Percentiles rank a stretch among this genome's conserved stretches.
Conservation (phyloP, 2,888 invertebrate genomes). For the Chesias legatella region DNA sequence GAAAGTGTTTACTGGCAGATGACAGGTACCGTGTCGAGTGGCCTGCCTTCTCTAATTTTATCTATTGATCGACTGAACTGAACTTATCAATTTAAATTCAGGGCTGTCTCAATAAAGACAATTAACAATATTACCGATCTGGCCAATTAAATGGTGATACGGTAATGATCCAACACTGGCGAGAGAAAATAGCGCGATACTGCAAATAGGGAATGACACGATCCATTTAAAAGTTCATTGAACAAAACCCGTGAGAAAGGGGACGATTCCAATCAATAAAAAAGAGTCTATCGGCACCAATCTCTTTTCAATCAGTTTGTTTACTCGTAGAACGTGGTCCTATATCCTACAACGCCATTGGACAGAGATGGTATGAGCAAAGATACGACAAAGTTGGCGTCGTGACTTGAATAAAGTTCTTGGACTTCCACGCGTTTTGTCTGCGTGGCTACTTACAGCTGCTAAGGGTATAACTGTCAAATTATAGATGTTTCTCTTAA, state of each 20-base stretch:
- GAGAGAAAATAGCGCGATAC: no score
- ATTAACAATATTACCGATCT: conserved; percentile 21
- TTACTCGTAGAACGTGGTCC: conserved; percentile 12
- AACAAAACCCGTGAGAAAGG: conserved; percentile 7
- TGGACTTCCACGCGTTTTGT: conserved; percentile 15
- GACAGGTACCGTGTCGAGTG: no score
- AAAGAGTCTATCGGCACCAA: conserved; percentile 6
- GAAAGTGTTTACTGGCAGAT: no score
- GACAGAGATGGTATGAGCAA: conserved; percentile 13
- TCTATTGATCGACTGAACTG: conserved; percentile 4
- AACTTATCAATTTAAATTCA: conserved; percentile 21
- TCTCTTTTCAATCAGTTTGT: conserved; percentile 19
- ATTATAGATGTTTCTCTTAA: neutral
- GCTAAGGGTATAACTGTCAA: conserved; percentile 5
- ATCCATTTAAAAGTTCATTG: conserved; percentile 1
- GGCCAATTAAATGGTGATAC: neutral
- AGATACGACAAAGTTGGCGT: conserved; percentile 18
- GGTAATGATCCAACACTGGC: neutral
- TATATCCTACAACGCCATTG: conserved; percentile 16
- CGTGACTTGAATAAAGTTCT: conserved; percentile 23
- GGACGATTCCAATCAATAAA: conserved; percentile 14
- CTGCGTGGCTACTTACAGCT: conserved; percentile 11
- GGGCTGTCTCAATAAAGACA: conserved; percentile 26
- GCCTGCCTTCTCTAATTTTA: no score
- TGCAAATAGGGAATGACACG: no score